These are phyloP conservation scores for Girardinichthys multiradiatus DNA, from an alignment of 2,113 vertebrate species.

Conservation along the genomic window DNA sequence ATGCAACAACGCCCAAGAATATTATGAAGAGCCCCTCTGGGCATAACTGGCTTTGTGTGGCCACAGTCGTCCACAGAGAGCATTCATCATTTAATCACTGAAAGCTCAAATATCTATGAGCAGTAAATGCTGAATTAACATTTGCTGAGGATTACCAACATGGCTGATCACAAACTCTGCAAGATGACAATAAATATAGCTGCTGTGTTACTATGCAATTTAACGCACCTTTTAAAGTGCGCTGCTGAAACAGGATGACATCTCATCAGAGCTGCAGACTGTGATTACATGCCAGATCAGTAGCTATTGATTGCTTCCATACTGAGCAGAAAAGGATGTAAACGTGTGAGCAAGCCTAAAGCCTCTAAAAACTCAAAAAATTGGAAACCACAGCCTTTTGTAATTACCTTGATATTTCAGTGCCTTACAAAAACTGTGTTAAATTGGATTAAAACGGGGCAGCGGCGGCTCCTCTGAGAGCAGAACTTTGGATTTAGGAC, in stretches of 20 bases:
- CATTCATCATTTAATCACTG: constrained; percentile 49
- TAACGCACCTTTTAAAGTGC: constrained; percentile 20
- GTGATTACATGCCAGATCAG: constrained; percentile 16
- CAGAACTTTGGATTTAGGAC: constrained; percentile 23
- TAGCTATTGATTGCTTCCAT: constrained; percentile 10
- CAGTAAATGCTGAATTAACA: constrained; percentile 10
- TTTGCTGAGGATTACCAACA: constrained; percentile 12
- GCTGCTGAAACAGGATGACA: constrained; percentile 9
- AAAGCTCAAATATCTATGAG: constrained; percentile 34
- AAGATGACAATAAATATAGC: constrained; percentile 26
- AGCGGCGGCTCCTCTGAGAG: constrained; percentile 9
- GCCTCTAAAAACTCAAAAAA: neutral
- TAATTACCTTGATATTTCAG: neutral
- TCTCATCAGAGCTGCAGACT: neutral
- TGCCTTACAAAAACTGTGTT: neutral
- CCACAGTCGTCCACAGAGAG: constrained; percentile 16
- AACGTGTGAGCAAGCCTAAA: neutral
- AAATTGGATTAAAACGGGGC: constrained; percentile 21
- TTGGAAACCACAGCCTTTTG: neutral
- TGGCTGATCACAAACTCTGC: constrained; percentile 21
- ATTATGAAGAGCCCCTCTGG: constrained; percentile 35
- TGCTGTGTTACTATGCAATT: constrained; percentile 26
- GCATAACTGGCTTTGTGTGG: constrained; percentile 13
- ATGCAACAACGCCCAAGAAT: constrained; percentile 26
- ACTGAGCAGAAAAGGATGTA: constrained; percentile 11